Evolutionary conservation across 2,113 vertebrate species (phyloP).

Genomic region (Anoura caudifer): DNA sequence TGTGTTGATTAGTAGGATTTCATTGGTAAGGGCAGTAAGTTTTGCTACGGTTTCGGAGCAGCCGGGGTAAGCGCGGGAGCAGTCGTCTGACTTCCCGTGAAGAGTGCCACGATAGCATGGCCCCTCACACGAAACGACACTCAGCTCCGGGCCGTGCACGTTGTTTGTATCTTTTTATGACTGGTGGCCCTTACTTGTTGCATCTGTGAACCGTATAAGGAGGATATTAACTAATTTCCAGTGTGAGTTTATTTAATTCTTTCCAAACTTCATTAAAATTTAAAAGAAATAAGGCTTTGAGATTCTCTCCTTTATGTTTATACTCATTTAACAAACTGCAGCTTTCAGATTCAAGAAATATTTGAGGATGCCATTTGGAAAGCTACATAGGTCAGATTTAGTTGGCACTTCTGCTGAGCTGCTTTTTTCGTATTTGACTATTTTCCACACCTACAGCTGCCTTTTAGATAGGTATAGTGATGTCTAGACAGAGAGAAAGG

Average conservation of each 20-base stretch:
- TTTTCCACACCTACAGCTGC: not conserved
- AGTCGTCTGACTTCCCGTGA: not conserved
- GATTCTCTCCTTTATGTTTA: not conserved
- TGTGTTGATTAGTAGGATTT: not conserved
- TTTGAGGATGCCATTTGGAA: not conserved
- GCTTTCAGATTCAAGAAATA: not conserved
- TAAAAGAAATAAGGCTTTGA: not conserved
- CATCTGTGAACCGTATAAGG: not conserved
- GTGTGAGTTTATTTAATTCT: not conserved
- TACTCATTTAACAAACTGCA: not conserved
- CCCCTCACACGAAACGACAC: not conserved
- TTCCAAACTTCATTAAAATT: not conserved
- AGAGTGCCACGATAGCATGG: not conserved
- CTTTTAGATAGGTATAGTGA: not conserved
- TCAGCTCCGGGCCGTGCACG: fast-evolving
- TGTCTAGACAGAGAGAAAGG: not conserved
- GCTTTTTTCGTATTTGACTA: not conserved
- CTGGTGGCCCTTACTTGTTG: not conserved
- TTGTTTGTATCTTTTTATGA: not conserved
- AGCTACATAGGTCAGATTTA: not conserved
- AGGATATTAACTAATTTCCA: not conserved
- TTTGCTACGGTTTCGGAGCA: not conserved
- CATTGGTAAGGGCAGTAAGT: not conserved
- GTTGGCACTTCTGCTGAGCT: not conserved
- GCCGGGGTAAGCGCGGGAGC: not conserved